Evolutionary conservation across 1,140 invertebrate species (phyloP).

Genomic region (Coelopa frigida): DNA sequence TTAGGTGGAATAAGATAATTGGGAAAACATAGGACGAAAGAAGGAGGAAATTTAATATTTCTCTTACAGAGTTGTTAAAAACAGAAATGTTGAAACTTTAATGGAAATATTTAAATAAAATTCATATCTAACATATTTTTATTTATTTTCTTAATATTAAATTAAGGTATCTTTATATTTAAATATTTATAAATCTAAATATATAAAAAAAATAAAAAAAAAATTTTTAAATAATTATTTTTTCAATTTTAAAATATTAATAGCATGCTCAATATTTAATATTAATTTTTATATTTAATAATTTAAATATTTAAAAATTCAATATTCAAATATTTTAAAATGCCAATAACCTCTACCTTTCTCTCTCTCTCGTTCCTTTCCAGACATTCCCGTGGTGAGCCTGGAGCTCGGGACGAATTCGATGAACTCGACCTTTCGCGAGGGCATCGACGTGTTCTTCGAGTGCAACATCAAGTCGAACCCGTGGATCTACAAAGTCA

Average conservation of each 20-base stretch:
- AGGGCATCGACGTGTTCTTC: conserved; percentile 84
- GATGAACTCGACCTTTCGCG: conserved; percentile 66
- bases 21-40: too few species aligned
- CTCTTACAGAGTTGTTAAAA: too few species aligned
- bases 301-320: background rate
- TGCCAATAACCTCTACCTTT: too few species aligned
- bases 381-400: conserved; percentile 72
- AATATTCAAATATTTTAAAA: background rate
- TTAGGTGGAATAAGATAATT: too few species aligned
- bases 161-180: background rate
- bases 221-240: too few species aligned
- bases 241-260: conserved; percentile 36
- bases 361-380: conserved; percentile 5
- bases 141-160: too few species aligned
- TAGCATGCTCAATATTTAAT: too few species aligned
- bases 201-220: too few species aligned
- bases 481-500: conserved; percentile 78
- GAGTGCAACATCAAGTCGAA: conserved; percentile 85
- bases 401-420: conserved; percentile 72
- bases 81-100: too few species aligned
- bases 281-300: conserved; percentile 29
- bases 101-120: too few species aligned
- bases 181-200: background rate
- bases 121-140: too few species aligned
- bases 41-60: too few species aligned